Conservation (phyloP, 2,888 invertebrate genomes). For the Ornithoptera alexandrae region DNA sequence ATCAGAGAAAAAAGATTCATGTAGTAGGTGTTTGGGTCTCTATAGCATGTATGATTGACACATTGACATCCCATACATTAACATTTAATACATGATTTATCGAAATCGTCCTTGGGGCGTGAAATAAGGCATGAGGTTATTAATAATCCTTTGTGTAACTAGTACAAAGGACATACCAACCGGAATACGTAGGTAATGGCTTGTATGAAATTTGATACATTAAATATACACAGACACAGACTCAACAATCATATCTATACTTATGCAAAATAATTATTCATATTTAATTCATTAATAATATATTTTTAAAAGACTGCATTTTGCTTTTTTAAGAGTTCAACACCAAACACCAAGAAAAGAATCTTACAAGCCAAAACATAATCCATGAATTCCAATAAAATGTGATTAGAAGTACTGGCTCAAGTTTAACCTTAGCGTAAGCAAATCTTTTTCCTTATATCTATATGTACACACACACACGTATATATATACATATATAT, state of each 20-base stretch:
- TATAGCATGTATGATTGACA: slow-evolving; percentile 31
- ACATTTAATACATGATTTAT: background rate
- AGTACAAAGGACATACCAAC: background rate
- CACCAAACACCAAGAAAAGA: too few relatives aligned
- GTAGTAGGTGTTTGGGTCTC: background rate
- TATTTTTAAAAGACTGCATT: too few relatives aligned
- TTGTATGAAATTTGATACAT: background rate
- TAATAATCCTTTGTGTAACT: background rate
- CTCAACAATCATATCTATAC: too few relatives aligned
- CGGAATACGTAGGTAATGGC: background rate
- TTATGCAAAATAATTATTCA: too few relatives aligned
- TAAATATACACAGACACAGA: too few relatives aligned
- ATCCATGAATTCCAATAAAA: background rate
- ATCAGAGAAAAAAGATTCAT: too few relatives aligned
- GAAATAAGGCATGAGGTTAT: background rate
- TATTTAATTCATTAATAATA: too few relatives aligned
- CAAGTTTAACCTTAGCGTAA: background rate
- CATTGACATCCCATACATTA: background rate
- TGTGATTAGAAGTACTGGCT: background rate
- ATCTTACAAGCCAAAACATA: background rate
- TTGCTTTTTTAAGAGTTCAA: too few relatives aligned
- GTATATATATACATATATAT: too few relatives aligned
- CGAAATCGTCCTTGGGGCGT: background rate
- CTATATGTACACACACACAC: too few relatives aligned
- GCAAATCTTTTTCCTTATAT: background rate